phyloP scores from a whole-genome alignment of 2,888 invertebrate species.

The Scelioninae gen. 1 region DNA sequence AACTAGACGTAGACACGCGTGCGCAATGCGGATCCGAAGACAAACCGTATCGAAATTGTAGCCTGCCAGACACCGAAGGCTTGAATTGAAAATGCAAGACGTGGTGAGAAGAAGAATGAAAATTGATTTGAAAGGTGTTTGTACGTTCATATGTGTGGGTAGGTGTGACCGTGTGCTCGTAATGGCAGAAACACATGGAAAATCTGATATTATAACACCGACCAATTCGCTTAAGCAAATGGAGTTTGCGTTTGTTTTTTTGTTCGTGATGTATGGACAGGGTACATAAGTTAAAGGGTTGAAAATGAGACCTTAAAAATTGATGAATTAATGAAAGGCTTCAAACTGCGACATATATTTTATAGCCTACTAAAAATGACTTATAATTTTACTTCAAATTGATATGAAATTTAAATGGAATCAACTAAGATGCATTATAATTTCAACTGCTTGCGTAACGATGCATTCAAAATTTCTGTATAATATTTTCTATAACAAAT shows the following conservation, averaged over 20 bases:
- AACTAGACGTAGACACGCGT: constrained; percentile 78
- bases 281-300: constrained; percentile 1
- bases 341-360: no score
- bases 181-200: constrained; percentile 1
- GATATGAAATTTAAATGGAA: no score
- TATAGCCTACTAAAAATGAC: no score
- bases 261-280: background rate
- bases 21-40: constrained; percentile 65
- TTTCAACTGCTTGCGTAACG: no score
- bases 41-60: constrained; percentile 58
- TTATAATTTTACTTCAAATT: no score
- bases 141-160: constrained; percentile 1
- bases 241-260: constrained; percentile 25
- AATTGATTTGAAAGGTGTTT: constrained; percentile 48
- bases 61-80: constrained; percentile 37
- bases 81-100: constrained; percentile 55
- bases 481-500: no score
- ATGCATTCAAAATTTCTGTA: no score
- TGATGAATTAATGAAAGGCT: constrained; percentile 9
- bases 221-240: constrained; percentile 15
- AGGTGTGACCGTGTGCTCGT: constrained; percentile 3
- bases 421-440: no score
- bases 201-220: constrained; percentile 8
- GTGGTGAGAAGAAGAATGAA: constrained; percentile 38
- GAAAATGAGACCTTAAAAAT: constrained; percentile 4